phyloP scores from a whole-genome alignment of 2,797 vertebrate species.

The Pelobates cultripes region DNA sequence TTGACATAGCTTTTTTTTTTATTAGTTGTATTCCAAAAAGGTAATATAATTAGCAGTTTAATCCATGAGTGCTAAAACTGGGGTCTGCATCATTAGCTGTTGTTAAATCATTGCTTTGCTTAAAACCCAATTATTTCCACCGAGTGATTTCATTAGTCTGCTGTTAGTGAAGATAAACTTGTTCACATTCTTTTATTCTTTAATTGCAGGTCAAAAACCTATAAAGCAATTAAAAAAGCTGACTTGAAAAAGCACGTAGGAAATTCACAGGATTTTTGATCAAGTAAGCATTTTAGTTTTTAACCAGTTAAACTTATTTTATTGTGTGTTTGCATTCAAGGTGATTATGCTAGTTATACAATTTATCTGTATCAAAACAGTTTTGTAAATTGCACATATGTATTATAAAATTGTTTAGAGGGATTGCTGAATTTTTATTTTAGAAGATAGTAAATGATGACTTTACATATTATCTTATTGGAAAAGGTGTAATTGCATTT shows the following conservation, averaged over 20 bases:
- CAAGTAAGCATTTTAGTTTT: neutral
- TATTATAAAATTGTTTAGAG: no score
- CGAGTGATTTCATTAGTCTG: conserved; percentile 58
- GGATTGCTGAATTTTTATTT: no score
- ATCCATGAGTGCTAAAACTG: conserved; percentile 57
- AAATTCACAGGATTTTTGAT: conserved; percentile 33
- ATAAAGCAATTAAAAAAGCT: conserved; percentile 52
- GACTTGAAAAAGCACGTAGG: conserved; percentile 41
- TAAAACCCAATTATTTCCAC: conserved; percentile 56
- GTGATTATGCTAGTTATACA: no score
- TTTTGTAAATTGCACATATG: conserved; percentile 13
- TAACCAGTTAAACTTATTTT: conserved; percentile 25
- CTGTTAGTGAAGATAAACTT: conserved; percentile 59
- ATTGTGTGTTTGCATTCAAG: no score
- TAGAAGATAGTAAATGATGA: no score
- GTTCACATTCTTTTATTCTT: conserved; percentile 57
- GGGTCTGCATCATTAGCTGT: conserved; percentile 60
- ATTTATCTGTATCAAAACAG: neutral
- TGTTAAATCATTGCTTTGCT: conserved; percentile 60
- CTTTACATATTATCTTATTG: no score
- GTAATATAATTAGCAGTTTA: conserved; percentile 56
- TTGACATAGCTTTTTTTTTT: conserved; percentile 40
- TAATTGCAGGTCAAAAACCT: conserved; percentile 62
- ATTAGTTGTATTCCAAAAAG: conserved; percentile 56
- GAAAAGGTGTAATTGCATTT: neutral